Conservation (phyloP, 2,888 invertebrate genomes). For the Exephanes ischioxanthus region DNA sequence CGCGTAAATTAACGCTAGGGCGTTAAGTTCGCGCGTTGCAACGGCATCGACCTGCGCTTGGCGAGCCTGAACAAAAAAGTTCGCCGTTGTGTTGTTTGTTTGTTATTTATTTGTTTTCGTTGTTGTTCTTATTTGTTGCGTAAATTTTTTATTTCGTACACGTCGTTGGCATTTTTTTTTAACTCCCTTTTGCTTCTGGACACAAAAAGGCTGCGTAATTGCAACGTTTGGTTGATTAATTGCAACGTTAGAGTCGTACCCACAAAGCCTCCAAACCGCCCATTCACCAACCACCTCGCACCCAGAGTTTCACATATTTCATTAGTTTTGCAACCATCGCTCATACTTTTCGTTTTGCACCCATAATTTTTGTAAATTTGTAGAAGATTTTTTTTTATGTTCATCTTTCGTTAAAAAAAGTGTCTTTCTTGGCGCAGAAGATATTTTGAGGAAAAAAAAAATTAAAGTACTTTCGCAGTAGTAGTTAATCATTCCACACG, state of each 20-base stretch:
- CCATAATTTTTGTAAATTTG: not conserved
- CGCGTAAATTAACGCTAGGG: conserved; percentile 14
- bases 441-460: not conserved
- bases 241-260: conserved; percentile 3
- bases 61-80: conserved; percentile 6
- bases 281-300: conserved; percentile 21
- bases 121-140: conserved; percentile 62
- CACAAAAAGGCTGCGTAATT: conserved; percentile 11
- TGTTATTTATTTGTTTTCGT: conserved; percentile 72
- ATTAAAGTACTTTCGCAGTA: not conserved
- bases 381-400: not conserved
- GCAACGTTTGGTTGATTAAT: conserved; percentile 14
- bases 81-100: conserved; percentile 40
- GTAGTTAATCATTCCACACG: not conserved
- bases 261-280: not conserved
- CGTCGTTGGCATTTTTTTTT: conserved; percentile 56
- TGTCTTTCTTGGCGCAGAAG: not conserved
- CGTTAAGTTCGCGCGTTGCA: not conserved
- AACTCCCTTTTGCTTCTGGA: conserved; percentile 4
- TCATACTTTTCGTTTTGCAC: not conserved
- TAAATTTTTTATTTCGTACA: conserved; percentile 57
- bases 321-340: not conserved
- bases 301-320: not conserved
- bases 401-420: not conserved
- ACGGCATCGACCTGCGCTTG: not conserved